Base-by-base conservation (phyloP, 2,113 vertebrate species). In the Amazona vittata region DNA sequence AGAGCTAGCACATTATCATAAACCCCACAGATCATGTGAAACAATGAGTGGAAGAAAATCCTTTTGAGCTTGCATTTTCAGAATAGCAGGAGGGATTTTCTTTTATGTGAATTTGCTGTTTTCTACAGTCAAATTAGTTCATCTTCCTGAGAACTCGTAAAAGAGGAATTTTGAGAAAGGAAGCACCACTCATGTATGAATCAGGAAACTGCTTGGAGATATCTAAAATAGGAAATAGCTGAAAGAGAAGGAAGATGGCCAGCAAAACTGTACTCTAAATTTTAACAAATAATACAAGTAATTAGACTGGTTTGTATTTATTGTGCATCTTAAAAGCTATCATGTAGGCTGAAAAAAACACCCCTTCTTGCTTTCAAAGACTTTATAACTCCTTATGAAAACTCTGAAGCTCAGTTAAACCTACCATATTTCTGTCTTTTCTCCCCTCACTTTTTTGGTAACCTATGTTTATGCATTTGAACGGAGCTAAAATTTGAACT, bases 1-100 rank as follows among this genome's bases (percentile, higher is more conserved):
- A 94, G 86, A 94, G 83, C 60, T 47, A 86, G 88, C 80, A 89
- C 94, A 90, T 96, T 94, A 97, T 28, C 83, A 89, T 85, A 95
- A 94, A 94, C 35, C 90, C 92, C 82, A 62, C 21, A 68, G 80
- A 93, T 94, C 90, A 95, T 83, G 83, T 96, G 93, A 94, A 96
- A 92, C 69, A 92, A 12, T 25, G 60, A 88, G 37, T 74, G 46
- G 85, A 86, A 95, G 70, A 93, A 95, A 96, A 96, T 92, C 95
- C 86, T 86, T 96, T 89, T 83, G 86, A 95, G 92, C 35, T 93
- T 96, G 96, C 92, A 73, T 96, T 96, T 96, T 96, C 83, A 64
- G 80, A 96, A 94, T 95, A 90, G 85, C 80, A 93, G 68, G 35
- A 86, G 79, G 83, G 90, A 93, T 97, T 96, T 96, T 83, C 88